Conservation (phyloP, 2,888 invertebrate genomes). For the Phaonia tiefii region DNA sequence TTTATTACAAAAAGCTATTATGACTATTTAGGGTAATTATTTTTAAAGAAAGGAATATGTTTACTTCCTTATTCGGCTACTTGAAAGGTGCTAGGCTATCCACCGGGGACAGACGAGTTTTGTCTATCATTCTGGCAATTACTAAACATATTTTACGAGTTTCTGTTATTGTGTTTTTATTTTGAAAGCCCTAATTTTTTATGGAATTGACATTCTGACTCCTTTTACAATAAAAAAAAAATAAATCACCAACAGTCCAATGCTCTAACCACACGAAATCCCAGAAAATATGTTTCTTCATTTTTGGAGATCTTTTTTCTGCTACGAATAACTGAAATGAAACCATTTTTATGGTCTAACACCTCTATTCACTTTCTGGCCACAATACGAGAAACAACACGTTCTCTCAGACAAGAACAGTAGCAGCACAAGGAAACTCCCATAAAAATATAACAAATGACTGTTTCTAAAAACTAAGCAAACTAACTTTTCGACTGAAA, state of each 20-base stretch:
- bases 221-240: neutral
- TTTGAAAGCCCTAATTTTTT: too few species aligned
- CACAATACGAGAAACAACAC: constrained; percentile 8
- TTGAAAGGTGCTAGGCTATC: too few species aligned
- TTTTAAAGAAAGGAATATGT: too few species aligned
- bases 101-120: too few species aligned
- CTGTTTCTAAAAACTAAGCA: constrained; percentile 71
- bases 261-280: neutral
- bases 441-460: constrained; percentile 76
- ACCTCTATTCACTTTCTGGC: constrained; percentile 53
- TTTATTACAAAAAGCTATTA: too few species aligned
- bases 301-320: neutral
- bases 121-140: neutral
- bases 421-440: constrained; percentile 41
- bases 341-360: constrained; percentile 63
- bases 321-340: constrained; percentile 7
- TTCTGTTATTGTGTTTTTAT: too few species aligned
- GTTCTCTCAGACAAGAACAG: neutral
- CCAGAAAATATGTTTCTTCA: neutral
- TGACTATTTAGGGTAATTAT: too few species aligned
- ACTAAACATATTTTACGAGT: neutral
- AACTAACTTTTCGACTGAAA: constrained; percentile 68
- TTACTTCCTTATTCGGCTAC: too few species aligned
- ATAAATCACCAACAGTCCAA: neutral
- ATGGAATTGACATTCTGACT: neutral